Base-by-base conservation (phyloP, 1,140 invertebrate species). In the Rhizoglyphus robini region DNA sequence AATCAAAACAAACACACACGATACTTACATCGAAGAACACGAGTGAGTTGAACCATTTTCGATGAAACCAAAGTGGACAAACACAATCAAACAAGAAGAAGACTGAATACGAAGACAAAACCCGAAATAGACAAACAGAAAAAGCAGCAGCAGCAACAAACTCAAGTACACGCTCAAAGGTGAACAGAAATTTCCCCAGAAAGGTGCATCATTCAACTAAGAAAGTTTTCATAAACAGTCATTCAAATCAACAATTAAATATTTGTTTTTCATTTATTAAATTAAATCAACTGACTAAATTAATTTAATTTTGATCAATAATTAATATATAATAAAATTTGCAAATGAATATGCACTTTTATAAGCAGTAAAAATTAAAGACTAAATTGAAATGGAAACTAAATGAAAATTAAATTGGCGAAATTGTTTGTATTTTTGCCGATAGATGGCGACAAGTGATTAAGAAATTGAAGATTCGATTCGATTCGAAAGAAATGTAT, bases 21-120 rank as follows among this genome's bases (percentile, higher is more conserved):
- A 25, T 4, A 47, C 41, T 63, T 63, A 63, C 61, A 11, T 64
- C 63, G 27, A 27, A 64, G 63, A 64, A 27, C 29, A 20, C 46
- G 8, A 8, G 63, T 64, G 4, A 64, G 18, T 13, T 27, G 47
- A 31, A 64, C 63, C 63, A 64, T 64, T 27, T 51, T n/a, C n/a
- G n/a, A n/a, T 51, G 15, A 20, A 20, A 8, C 13, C n/a, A 2
- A 3, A 11, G 15, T 49, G 5, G 47, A 41, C n/a, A 41, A 8
- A 41, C 36, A 11, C 18, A 41, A 41, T 41, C 36, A 41, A 8
- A 41, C 8, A 41, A 8, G 8, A 41, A 41, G 18, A 41, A 11
- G 8, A 18, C 8, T 11, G 36, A 41, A 41, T 11, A 41, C 8
- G 8, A 41, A 41, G 18, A 46, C 41, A 46, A 46, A 46, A 46